These are phyloP conservation scores for Odontesthes bonariensis DNA, from an alignment of 2,113 vertebrate genomes.

Conservation along the genomic window DNA sequence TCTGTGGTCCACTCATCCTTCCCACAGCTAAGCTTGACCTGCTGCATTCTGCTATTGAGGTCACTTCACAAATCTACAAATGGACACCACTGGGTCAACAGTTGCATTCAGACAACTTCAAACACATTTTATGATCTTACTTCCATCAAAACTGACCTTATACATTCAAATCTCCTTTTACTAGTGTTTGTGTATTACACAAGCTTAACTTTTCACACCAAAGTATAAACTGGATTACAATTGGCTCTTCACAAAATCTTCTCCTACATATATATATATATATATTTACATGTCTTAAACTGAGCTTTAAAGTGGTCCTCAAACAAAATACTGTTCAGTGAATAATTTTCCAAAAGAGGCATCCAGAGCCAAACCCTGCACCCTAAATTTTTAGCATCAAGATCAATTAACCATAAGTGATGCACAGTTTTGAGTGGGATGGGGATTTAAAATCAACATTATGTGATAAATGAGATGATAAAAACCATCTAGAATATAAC, in stretches of 20 bases:
- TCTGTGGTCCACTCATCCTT: slow-evolving; percentile 31
- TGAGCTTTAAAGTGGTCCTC: neutral
- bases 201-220: too few species aligned
- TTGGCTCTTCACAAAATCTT: neutral
- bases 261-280: neutral
- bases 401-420: neutral
- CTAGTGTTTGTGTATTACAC: too few species aligned
- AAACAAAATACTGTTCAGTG: neutral
- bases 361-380: too few species aligned
- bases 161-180: too few species aligned
- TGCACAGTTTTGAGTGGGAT: too few species aligned
- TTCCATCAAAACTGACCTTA: too few species aligned
- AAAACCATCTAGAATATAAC: too few species aligned
- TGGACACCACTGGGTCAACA: slow-evolving; percentile 8
- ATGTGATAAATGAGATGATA: too few species aligned
- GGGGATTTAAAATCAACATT: neutral
- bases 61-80: slow-evolving; percentile 23
- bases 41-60: neutral
- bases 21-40: neutral
- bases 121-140: too few species aligned
- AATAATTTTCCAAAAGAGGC: slow-evolving; percentile 8
- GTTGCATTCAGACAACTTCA: neutral
- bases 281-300: neutral
- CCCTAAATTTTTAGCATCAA: neutral
- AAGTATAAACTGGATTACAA: neutral